These are phyloP conservation scores for Microcebus griseorufus DNA, from an alignment of 2,113 vertebrate species.

Conservation along the genomic window DNA sequence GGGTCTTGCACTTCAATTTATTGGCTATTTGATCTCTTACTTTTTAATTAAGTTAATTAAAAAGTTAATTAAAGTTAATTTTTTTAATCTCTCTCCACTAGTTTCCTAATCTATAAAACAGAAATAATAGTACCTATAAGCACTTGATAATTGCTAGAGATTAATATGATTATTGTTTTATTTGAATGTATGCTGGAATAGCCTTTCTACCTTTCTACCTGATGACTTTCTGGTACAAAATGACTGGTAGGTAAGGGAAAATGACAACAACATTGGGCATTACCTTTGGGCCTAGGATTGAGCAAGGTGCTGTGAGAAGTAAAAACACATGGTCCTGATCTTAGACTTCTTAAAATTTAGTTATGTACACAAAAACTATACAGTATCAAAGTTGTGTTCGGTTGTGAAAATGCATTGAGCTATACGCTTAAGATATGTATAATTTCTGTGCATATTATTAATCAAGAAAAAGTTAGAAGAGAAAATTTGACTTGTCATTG, in stretches of 20 bases:
- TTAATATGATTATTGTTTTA: background rate
- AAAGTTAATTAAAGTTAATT: background rate
- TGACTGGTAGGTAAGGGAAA: background rate
- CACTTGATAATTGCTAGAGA: background rate
- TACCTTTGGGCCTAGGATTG: background rate
- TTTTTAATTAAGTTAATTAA: no score
- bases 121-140: background rate
- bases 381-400: background rate
- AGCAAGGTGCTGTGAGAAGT: background rate
- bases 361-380: background rate
- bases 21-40: background rate
- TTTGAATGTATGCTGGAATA: background rate
- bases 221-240: background rate
- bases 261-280: background rate
- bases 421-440: background rate
- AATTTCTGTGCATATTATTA: background rate
- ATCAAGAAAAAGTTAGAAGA: background rate
- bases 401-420: background rate
- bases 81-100: background rate
- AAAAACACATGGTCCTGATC: background rate
- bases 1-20: background rate
- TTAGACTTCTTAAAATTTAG: background rate
- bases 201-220: background rate
- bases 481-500: background rate
- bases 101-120: background rate